Conservation (phyloP, 2,797 vertebrate species). For the Ctenopoma kingsleyae region DNA sequence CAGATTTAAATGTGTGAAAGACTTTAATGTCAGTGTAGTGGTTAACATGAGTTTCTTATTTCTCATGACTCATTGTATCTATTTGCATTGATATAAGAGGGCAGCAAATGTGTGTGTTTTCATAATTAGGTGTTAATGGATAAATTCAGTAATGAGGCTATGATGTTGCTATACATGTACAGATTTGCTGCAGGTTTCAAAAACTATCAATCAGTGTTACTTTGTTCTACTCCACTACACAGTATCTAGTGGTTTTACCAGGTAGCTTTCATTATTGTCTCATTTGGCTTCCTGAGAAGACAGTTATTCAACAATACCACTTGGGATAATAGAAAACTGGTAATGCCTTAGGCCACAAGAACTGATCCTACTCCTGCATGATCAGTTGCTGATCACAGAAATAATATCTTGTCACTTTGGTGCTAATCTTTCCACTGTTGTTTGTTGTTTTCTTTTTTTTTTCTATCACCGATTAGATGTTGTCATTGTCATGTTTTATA, state of each 20-base stretch:
- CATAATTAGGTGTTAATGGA: constrained; percentile 27
- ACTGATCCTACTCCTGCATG: no score
- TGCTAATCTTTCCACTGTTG: not conserved
- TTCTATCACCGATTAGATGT: not conserved
- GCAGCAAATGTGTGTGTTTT: constrained; percentile 26
- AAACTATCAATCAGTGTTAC: not conserved
- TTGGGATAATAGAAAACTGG: not conserved
- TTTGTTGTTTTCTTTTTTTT: constrained; percentile 5
- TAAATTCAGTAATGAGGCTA: constrained; percentile 10
- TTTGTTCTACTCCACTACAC: not conserved
- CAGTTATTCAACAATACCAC: not conserved
- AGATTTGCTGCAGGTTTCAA: constrained; percentile 24
- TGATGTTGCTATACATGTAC: constrained; percentile 9
- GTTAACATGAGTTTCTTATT: constrained; percentile 3
- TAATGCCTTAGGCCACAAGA: no score
- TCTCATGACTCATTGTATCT: constrained; percentile 7
- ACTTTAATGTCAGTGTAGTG: not conserved
- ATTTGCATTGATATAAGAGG: constrained; percentile 20
- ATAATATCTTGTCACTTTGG: not conserved
- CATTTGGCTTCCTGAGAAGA: not conserved
- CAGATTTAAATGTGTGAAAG: constrained; percentile 14
- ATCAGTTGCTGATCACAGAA: not conserved
- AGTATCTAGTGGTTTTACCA: not conserved
- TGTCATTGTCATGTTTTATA: constrained; percentile 9
- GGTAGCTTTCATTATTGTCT: not conserved